Conservation (phyloP, 1,140 invertebrate genomes). For the Drosophila asahinai region DNA sequence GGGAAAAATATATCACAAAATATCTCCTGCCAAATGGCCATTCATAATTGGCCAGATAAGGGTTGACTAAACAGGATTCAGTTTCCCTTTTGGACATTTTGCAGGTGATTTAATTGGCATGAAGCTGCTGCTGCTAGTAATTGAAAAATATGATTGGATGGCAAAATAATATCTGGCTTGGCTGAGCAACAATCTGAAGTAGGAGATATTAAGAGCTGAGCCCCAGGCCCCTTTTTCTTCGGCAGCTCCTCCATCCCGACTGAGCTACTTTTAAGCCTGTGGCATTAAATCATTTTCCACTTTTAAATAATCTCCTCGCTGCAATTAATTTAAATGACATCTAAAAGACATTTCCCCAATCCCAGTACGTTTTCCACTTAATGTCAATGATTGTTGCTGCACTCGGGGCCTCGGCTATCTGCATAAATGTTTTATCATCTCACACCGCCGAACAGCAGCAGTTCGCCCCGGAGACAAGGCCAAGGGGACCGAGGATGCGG, state of each 20-base stretch:
- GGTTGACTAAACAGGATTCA: constrained; percentile 15
- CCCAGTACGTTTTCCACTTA: constrained; percentile 55
- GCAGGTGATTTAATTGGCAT: constrained; percentile 48
- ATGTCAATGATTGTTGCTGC: constrained; percentile 72
- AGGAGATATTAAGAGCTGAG: constrained; percentile 8
- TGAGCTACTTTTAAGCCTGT: constrained; percentile 6
- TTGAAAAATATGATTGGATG: constrained; percentile 43
- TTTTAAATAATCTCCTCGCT: constrained; percentile 34
- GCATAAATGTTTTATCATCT: constrained; percentile 82
- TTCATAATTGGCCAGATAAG: constrained; percentile 48
- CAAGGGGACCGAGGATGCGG: constrained; percentile 1
- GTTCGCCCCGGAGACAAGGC: constrained; percentile 36
- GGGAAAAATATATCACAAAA: constrained; percentile 22
- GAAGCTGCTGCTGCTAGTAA: constrained; percentile 27
- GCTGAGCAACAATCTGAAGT: background rate
- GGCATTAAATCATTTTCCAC: constrained; percentile 31
- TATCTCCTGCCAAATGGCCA: constrained; percentile 46
- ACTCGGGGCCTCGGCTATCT: constrained; percentile 52
- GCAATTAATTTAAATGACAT: constrained; percentile 78
- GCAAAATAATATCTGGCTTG: constrained; percentile 5
- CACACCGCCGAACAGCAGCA: constrained; percentile 61
- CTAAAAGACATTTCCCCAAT: constrained; percentile 66
- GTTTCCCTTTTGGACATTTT: constrained; percentile 21
- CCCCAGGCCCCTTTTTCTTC: background rate
- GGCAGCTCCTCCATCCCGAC: background rate